Conservation (phyloP, 2,797 vertebrate species). For the Oreochromis mossambicus region DNA sequence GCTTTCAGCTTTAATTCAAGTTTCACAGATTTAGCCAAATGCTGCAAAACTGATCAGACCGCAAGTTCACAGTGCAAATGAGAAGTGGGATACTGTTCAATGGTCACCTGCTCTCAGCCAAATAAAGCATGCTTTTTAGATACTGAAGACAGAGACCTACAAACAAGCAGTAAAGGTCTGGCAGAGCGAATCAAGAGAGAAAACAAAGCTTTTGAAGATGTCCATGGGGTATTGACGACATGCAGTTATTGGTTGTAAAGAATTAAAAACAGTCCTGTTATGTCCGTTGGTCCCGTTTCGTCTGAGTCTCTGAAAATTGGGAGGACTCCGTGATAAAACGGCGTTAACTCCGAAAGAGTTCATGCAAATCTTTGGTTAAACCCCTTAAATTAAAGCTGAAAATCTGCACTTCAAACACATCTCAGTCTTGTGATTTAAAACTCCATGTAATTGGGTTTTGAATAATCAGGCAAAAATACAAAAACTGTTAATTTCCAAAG, state of each 20-base stretch:
- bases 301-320: background rate
- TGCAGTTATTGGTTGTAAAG: background rate
- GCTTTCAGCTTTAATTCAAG: background rate
- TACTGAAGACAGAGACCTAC: background rate
- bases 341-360: background rate
- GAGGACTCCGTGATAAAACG: background rate
- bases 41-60: background rate
- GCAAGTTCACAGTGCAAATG: background rate
- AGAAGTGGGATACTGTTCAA: background rate
- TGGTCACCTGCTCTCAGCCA: background rate
- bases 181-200: background rate
- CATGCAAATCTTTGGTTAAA: background rate
- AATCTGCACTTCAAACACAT: background rate
- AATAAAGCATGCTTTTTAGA: background rate
- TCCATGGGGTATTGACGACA: background rate
- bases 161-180: background rate
- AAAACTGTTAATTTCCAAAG: background rate
- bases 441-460: background rate
- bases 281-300: background rate
- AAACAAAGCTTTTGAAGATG: background rate
- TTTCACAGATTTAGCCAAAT: background rate
- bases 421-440: background rate
- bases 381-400: background rate
- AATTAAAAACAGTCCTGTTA: background rate
- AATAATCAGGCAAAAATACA: background rate